Base-by-base conservation (phyloP, 2,888 invertebrate genomes). In the Stenotaenia linearis region DNA sequence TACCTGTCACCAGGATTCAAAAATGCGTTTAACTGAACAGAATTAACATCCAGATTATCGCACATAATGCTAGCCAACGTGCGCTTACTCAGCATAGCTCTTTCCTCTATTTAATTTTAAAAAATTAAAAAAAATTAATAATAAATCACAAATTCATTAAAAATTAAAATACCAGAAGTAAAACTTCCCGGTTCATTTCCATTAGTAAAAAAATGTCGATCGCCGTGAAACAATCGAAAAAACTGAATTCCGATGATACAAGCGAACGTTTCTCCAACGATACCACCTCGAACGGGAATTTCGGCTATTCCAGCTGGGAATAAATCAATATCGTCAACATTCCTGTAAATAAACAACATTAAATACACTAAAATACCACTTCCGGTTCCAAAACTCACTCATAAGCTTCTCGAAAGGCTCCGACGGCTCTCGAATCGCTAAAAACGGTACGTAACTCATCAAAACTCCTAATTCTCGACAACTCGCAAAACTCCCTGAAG, bases 181-280 rank as follows among this genome's bases (percentile, higher is more conserved):
- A 79, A 80, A n/a, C 30, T 25, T 15, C 80, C 80, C 18, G 75
- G 45, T 32, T 79, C 77, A 25, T 69, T 74, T 2, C 18, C 75
- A 37, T 80, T 79, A 15, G 77, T 77, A 37, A 74, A 79, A 75
- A 81, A 81, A 75, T 40, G 77, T 40, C 80, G 12, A 35, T 80
- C 80, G 10, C 79, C 78, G 9, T 76, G 75, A 0, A 75, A 32
- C 15, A 84, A 79, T 56, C 82, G 80, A 18, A 82, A 79, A 81
- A 85, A 85, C 82, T 84, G 84, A 37, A 79, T 79, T 7, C 83
- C 85, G 18, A 85, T 81, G 50, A 85, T 82, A 75, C 85, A 85
- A 69, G 83, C 84, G 56, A 85, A 84, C 3, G 85, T 83, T 7
- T 84, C 84, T 5, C 85, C 85, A n/a, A 85, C 83, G 7, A 84